A percentile compares a stretch with the other conserved stretches of the same genome.
Conservation (phyloP, 2,888 invertebrate genomes). For the Melinaea marsaeus region DNA sequence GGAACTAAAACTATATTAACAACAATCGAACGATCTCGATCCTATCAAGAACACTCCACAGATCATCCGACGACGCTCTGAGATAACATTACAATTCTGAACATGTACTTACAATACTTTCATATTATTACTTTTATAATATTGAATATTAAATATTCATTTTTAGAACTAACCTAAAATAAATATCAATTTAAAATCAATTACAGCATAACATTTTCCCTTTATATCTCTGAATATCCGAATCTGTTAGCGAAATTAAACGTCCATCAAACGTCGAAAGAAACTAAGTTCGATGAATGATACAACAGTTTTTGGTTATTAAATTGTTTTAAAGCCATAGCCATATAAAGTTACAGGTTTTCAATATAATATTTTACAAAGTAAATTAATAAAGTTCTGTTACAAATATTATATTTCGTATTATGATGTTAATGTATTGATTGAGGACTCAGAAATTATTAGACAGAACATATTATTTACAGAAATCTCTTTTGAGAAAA, state of each 20-base stretch:
- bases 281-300: constrained; percentile 17
- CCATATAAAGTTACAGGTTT: background rate
- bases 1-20: constrained; percentile 19
- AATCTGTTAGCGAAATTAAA: constrained; percentile 25
- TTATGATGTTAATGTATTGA: too few species aligned
- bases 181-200: background rate
- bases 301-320: constrained; percentile 20
- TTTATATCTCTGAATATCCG: constrained; percentile 10
- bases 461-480: too few species aligned
- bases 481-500: too few species aligned
- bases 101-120: background rate
- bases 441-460: too few species aligned
- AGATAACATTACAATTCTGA: constrained; percentile 15
- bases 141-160: background rate
- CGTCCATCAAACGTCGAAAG: constrained; percentile 23
- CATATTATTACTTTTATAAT: too few species aligned
- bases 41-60: constrained; percentile 21
- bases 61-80: constrained; percentile 17
- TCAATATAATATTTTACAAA: background rate
- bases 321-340: constrained; percentile 5
- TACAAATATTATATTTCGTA: background rate
- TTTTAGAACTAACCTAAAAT: background rate
- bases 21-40: constrained; percentile 21
- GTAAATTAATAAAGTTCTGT: constrained; percentile 4
- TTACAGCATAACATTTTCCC: background rate